phyloP scores from a whole-genome alignment of 1,140 invertebrate species.

The Danaus melanippus region DNA sequence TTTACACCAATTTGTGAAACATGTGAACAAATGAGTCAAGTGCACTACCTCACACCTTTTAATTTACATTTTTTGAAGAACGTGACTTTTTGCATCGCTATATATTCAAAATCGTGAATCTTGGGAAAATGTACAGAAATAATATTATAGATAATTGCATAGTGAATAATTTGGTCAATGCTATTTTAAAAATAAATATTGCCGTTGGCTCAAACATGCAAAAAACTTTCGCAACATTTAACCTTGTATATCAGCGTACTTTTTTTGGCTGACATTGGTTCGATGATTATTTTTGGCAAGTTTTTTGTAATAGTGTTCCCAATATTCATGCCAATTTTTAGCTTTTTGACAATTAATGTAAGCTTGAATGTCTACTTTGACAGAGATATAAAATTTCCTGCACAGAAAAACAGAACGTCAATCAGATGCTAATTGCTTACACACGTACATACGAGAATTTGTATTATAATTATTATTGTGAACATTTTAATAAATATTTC shows the following conservation, averaged over 20 bases:
- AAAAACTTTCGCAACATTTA: conserved; percentile 14
- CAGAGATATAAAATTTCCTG: neutral
- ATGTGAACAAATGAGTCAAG: neutral
- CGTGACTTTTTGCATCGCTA: conserved; percentile 2
- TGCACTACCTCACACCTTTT: conserved; percentile 8
- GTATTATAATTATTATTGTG: no score
- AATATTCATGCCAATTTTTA: conserved; percentile 4
- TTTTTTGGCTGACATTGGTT: no score
- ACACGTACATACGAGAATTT: no score
- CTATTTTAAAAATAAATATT: conserved; percentile 12
- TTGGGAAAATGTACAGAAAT: conserved; percentile 7
- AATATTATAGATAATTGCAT: conserved; percentile 14
- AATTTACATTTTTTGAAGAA: no score
- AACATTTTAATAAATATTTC: no score
- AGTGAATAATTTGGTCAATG: conserved; percentile 7
- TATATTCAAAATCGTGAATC: conserved; percentile 1
- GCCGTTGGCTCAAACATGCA: conserved; percentile 10
- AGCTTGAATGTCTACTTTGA: neutral
- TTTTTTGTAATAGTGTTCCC: conserved; percentile 13
- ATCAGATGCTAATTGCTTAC: no score
- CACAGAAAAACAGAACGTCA: no score
- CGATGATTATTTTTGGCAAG: neutral
- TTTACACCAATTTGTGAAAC: neutral
- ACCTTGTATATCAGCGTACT: conserved; percentile 6
- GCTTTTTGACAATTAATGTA: neutral